A percentile compares a stretch with the other conserved stretches of the same genome.
Evolutionary conservation across 2,888 invertebrate genomes (phyloP).

Genomic region (Didymodactylos carnosus): DNA sequence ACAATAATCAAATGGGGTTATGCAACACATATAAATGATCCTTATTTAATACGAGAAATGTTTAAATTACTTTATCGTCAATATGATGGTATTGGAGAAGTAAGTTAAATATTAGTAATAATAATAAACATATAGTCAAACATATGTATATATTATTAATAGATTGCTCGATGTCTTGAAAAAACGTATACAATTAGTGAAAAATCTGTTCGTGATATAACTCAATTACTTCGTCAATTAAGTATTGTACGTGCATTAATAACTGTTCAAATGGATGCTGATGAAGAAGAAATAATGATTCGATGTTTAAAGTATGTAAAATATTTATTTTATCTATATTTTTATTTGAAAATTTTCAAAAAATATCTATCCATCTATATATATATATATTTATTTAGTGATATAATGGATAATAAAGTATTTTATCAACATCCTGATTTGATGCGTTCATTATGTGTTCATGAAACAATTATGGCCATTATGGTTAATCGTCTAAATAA

Average conservation of each 20-base stretch:
- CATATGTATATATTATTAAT: conserved; percentile 12
- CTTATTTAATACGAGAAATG: conserved; percentile 89
- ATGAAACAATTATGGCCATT: conserved; percentile 99
- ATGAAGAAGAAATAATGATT: conserved; percentile 89
- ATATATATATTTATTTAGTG: conserved; percentile 33
- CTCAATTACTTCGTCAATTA: conserved; percentile 75
- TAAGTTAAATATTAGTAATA: conserved; percentile 18
- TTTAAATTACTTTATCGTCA: conserved; percentile 77
- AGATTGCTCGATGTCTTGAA: conserved; percentile 63
- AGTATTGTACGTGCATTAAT: conserved; percentile 81
- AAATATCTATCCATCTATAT: neutral
- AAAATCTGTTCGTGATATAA: conserved; percentile 71
- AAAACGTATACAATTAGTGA: conserved; percentile 92
- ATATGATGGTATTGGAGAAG: conserved; percentile 83
- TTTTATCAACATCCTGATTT: conserved; percentile 99
- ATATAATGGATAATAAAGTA: conserved; percentile 90
- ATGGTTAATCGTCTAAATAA: conserved; percentile 82
- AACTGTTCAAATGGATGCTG: conserved; percentile 94
- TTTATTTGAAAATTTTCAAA: neutral
- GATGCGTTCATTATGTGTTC: conserved; percentile 78
- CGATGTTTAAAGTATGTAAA: conserved; percentile 1
- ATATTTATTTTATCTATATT: neutral
- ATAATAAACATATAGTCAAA: too few species aligned
- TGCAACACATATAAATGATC: conserved; percentile 75
- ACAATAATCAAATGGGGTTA: conserved; percentile 71